Conservation (phyloP, 2,113 vertebrate species). For the Megaptera novaeangliae region DNA sequence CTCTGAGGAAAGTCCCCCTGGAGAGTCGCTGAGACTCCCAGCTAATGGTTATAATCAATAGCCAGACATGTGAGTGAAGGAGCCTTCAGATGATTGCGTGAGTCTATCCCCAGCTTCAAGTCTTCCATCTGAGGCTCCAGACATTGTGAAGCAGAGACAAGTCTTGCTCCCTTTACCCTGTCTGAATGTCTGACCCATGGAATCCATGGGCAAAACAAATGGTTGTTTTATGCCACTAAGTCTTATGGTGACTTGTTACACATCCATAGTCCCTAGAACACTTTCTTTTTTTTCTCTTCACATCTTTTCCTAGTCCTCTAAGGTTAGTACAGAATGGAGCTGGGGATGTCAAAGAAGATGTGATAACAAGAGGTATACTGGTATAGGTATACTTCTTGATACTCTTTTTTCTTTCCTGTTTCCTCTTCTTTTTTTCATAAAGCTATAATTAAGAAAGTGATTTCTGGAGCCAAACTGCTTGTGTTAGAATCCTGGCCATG, state of each 20-base stretch:
- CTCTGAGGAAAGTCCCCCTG: not conserved
- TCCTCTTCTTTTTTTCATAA: not conserved
- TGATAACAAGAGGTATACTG: not conserved
- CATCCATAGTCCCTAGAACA: not conserved
- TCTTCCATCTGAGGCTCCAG: not conserved
- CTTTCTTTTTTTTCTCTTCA: not conserved
- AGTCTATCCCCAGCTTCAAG: not conserved
- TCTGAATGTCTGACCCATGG: not conserved
- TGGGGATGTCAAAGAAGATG: not conserved
- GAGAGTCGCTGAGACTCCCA: not conserved
- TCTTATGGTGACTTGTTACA: not conserved
- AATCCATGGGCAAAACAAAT: not conserved
- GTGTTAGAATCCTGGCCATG: not conserved
- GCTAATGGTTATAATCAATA: not conserved
- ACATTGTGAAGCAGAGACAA: not conserved
- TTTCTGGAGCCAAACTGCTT: not conserved
- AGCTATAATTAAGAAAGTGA: not conserved
- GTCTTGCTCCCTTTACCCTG: not conserved
- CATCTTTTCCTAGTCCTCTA: not conserved
- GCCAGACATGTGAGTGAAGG: not conserved
- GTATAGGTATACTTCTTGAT: not conserved
- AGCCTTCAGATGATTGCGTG: not conserved
- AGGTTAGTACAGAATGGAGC: not conserved
- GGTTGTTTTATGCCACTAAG: not conserved
- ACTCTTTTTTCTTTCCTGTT: not conserved